A percentile compares a stretch with the other conserved stretches of the same genome.
These are phyloP conservation scores for Trogon surrucura DNA, from an alignment of 2,113 vertebrate genomes.

Conservation along the genomic window DNA sequence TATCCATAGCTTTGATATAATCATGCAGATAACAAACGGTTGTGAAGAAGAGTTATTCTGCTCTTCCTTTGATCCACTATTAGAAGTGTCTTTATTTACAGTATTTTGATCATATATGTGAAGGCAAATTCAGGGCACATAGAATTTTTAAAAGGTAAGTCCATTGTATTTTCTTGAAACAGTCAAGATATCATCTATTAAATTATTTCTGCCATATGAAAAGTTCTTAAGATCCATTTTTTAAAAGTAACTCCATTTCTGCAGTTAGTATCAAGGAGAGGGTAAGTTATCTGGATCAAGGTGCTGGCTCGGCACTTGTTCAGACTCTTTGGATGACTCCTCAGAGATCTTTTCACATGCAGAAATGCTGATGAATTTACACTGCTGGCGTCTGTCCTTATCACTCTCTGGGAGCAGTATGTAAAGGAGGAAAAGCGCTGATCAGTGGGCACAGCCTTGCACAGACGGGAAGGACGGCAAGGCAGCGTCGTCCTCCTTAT, in stretches of 20 bases:
- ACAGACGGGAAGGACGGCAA: not conserved
- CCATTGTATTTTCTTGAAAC: not conserved
- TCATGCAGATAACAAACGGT: conserved; percentile 28
- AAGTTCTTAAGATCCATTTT: not conserved
- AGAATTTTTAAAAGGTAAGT: not conserved
- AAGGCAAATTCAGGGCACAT: conserved; percentile 10
- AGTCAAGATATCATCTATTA: not conserved
- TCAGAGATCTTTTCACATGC: not conserved
- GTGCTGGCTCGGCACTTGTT: not conserved
- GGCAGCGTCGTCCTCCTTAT: accelerated
- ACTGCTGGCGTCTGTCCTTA: not conserved
- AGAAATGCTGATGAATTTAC: not conserved
- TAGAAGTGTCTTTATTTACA: conserved; percentile 36
- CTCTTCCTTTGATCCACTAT: conserved; percentile 33
- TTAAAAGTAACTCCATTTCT: not conserved
- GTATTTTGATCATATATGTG: not conserved
- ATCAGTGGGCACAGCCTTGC: not conserved
- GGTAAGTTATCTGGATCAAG: accelerated
- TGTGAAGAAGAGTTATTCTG: conserved; percentile 20
- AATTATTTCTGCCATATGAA: not conserved
- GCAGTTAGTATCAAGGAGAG: not conserved
- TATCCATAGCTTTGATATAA: conserved; percentile 34
- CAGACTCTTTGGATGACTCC: not conserved
- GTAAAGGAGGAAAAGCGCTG: not conserved
- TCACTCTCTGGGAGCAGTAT: not conserved